A percentile compares a stretch with the other conserved stretches of the same genome.
Evolutionary conservation across 1,140 invertebrate species (phyloP).

Genomic region (Microvelia longipes): DNA sequence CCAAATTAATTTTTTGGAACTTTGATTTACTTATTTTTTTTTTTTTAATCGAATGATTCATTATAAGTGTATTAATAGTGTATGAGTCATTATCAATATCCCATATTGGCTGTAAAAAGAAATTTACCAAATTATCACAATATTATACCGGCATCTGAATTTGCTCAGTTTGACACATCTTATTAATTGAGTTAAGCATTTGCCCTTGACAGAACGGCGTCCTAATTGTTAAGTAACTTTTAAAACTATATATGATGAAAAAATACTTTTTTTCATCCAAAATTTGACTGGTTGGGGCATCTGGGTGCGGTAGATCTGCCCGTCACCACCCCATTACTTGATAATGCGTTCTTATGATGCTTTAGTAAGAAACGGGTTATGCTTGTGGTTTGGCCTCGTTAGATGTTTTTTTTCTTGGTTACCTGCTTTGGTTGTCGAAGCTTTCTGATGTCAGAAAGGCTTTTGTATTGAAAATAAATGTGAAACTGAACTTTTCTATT

Average conservation of each 20-base stretch:
- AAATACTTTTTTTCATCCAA: neutral
- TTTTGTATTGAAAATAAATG: neutral
- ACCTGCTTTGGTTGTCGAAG: neutral
- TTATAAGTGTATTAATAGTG: too few relatives aligned
- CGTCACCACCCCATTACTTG: neutral
- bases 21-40: too few relatives aligned
- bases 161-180: too few relatives aligned
- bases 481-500: neutral
- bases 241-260: neutral
- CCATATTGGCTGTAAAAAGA: too few relatives aligned
- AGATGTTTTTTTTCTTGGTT: neutral
- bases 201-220: neutral
- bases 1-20: too few relatives aligned
- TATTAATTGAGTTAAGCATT: too few relatives aligned
- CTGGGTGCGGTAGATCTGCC: neutral
- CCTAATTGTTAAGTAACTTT: neutral
- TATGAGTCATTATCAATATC: too few relatives aligned
- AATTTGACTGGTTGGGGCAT: neutral
- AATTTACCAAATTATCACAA: too few relatives aligned
- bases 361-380: neutral
- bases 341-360: neutral
- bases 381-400: neutral
- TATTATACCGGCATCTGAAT: too few relatives aligned
- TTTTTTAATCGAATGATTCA: too few relatives aligned
- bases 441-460: neutral